Percentiles rank a stretch among this genome's conserved stretches.
Evolutionary conservation across 2,113 vertebrate species (phyloP).

Genomic region (Coregonus clupeaformis): DNA sequence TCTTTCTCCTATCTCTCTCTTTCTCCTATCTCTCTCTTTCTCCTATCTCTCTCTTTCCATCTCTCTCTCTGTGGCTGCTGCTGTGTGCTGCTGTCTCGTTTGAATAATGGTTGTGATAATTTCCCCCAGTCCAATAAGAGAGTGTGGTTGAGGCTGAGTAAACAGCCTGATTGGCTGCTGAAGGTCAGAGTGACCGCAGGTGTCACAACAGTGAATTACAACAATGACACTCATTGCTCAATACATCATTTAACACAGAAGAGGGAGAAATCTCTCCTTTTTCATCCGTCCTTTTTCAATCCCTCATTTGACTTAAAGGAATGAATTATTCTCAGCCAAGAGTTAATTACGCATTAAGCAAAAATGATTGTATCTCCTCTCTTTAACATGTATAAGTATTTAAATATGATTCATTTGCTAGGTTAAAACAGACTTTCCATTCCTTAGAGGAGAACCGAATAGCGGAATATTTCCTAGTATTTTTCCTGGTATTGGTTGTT

Average conservation of each 20-base stretch:
- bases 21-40: background rate
- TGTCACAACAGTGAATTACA: slow-evolving; percentile 52
- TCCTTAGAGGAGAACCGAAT: background rate
- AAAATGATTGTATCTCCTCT: slow-evolving; percentile 38
- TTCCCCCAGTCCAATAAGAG: slow-evolving; percentile 48
- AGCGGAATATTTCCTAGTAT: too few species aligned
- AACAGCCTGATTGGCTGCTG: slow-evolving; percentile 49
- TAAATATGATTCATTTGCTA: slow-evolving; percentile 33
- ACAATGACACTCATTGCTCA: background rate
- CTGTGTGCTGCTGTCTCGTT: slow-evolving; percentile 27
- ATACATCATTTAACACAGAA: background rate
- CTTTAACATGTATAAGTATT: slow-evolving; percentile 8
- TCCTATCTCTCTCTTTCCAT: background rate
- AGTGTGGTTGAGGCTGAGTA: slow-evolving; percentile 45
- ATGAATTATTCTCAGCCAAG: slow-evolving; percentile 19
- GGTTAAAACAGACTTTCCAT: background rate
- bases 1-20: background rate
- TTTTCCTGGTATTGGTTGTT: too few species aligned
- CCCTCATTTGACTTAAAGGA: background rate
- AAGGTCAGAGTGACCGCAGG: slow-evolving; percentile 50
- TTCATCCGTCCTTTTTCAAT: slow-evolving; percentile 25
- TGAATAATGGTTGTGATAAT: slow-evolving; percentile 46
- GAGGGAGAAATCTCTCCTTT: slow-evolving; percentile 5
- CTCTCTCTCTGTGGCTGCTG: slow-evolving; percentile 42
- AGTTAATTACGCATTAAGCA: slow-evolving; percentile 41